phyloP scores from a whole-genome alignment of 1,140 invertebrate genomes.

The Zaprionus ghesquierei region DNA sequence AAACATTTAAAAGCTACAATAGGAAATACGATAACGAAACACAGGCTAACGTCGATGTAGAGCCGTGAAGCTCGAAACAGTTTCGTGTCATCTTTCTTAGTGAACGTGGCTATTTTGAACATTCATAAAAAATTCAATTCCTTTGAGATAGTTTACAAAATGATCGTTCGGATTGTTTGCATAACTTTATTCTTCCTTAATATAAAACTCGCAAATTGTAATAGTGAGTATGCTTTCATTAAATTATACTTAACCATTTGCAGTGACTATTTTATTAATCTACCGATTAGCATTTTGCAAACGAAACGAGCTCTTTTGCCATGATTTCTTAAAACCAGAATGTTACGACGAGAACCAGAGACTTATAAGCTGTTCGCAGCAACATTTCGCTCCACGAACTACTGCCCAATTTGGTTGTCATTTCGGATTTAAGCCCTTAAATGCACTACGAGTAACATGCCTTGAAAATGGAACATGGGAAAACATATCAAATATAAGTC shows the following conservation, averaged over 20 bases:
- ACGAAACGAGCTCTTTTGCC: background rate
- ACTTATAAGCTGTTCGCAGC: background rate
- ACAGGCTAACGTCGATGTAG: too few relatives aligned
- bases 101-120: too few relatives aligned
- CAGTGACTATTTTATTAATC: background rate
- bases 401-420: background rate
- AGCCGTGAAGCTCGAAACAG: too few relatives aligned
- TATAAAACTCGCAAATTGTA: background rate
- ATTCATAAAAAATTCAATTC: too few relatives aligned
- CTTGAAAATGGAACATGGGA: conserved; percentile 8
- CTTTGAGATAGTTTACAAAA: too few relatives aligned
- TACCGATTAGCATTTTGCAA: background rate
- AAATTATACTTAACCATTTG: too few relatives aligned
- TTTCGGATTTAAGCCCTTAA: background rate
- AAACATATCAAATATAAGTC: background rate
- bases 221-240: conserved; percentile 14
- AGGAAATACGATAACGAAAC: too few relatives aligned
- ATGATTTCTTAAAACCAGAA: background rate
- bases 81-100: too few relatives aligned
- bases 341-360: background rate
- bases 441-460: background rate
- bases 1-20: too few relatives aligned
- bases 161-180: too few relatives aligned
- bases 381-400: background rate
- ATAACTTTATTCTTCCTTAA: too few relatives aligned